phyloP scores from a whole-genome alignment of 2,888 invertebrate species.

The Calameuta idolon region DNA sequence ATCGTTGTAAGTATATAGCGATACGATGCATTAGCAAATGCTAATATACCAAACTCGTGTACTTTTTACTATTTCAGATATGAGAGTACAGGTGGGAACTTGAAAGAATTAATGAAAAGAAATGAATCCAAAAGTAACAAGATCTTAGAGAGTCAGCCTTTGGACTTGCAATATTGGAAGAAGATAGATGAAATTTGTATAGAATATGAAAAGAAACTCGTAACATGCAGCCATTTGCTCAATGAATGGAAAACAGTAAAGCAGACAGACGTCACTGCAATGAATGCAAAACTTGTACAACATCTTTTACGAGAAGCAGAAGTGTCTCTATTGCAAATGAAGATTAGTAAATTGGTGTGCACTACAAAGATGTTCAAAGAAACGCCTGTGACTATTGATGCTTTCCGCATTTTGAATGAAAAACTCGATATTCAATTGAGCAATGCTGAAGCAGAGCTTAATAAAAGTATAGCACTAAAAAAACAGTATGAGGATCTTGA shows the following conservation, averaged over 20 bases:
- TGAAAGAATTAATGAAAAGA: constrained; percentile 45
- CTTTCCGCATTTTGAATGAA: constrained; percentile 62
- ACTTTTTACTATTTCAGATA: constrained; percentile 46
- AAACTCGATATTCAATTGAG: constrained; percentile 62
- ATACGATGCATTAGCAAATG: constrained; percentile 2
- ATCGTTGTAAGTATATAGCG: constrained; percentile 39
- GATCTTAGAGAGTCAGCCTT: constrained; percentile 42
- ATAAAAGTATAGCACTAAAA: constrained; percentile 58
- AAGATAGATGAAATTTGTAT: constrained; percentile 58
- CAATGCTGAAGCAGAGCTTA: constrained; percentile 58
- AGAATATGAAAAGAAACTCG: constrained; percentile 58
- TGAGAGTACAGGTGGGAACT: constrained; percentile 44
- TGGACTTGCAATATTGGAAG: constrained; percentile 54
- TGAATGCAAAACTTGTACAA: constrained; percentile 56
- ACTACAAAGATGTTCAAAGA: constrained; percentile 66
- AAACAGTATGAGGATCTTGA: constrained; percentile 63
- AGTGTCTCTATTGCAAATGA: constrained; percentile 58
- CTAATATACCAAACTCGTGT: constrained; percentile 8
- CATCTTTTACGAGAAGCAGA: constrained; percentile 47
- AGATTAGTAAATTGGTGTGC: constrained; percentile 59
- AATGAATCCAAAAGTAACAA: constrained; percentile 41
- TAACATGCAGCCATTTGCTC: constrained; percentile 52
- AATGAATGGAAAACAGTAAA: constrained; percentile 60
- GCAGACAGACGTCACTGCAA: constrained; percentile 50
- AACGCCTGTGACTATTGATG: constrained; percentile 61